Base-by-base conservation (phyloP, 2,797 vertebrate genomes). In the Syndactyla subalaris region DNA sequence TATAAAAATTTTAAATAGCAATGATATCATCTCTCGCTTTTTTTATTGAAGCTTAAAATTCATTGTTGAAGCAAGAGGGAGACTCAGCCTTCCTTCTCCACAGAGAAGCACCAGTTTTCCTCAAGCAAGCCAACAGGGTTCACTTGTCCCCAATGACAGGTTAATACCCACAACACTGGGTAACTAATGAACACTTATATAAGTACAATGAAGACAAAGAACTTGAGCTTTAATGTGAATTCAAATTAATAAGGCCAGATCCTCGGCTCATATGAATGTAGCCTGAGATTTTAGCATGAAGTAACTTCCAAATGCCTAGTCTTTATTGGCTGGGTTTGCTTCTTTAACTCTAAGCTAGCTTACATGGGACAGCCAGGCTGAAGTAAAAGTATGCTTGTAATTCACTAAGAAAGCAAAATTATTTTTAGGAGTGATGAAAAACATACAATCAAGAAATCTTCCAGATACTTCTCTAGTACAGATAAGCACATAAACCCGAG, bases 391-490 rank as follows among this genome's bases (percentile, higher is more conserved):
- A 93, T 79, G 85, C 71, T 38, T 76, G 71, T 38, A 81, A 95
- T 86, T 95, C 55, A 90, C 88, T 72, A 90, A 58, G 80, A 81
- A 92, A 93, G 54, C 71, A 95, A n/a, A 65, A 59, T 45, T 70
- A 51, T 55, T 95, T 86, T 83, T 48, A 89, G 89, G 34, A 79
- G 63, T 26, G 18, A 74, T 49, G 36, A 24, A 67, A 71, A 74
- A 36, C 58, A 49, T 3, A 45, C 18, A 63, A 66, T 57, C n/a
- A 88, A 84, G 76, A 52, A 76, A 51, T 73, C 55, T 78, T 89
- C 29, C 30, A 86, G 41, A 62, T 66, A 76, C 12, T 63, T 89
- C 59, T 65, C 14, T 46, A 79, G 78, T n/a, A 79, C 36, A 63
- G 19, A 62, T 46, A 91, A 91, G 61, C 21, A 74, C 16, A 61